Percentiles rank a stretch among this genome's conserved stretches.
These are phyloP conservation scores for Rhinatrema bivittatum DNA, from an alignment of 2,797 vertebrate genomes.

Conservation along the genomic window DNA sequence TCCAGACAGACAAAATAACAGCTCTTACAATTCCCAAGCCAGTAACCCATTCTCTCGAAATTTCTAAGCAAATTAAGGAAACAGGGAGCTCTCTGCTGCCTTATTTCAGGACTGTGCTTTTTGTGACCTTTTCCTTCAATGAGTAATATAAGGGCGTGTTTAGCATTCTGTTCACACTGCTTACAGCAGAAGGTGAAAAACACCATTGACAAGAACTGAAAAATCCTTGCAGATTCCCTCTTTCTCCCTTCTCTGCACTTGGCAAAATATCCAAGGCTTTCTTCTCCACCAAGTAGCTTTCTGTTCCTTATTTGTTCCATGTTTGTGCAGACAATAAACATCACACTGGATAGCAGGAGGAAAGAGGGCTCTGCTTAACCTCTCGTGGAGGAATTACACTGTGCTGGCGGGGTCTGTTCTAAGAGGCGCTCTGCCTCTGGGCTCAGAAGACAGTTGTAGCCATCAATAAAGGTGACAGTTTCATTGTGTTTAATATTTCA, in stretches of 20 bases:
- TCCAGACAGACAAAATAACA: too few relatives aligned
- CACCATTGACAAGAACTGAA: slow-evolving; percentile 12
- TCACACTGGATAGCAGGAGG: slow-evolving; percentile 12
- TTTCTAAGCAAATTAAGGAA: slow-evolving; percentile 1
- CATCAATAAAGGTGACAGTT: too few relatives aligned
- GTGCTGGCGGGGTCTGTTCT: too few relatives aligned
- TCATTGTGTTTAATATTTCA: too few relatives aligned
- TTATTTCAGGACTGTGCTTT: neutral
- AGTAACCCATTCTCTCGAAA: slow-evolving; percentile 14
- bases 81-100: neutral
- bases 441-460: too few relatives aligned
- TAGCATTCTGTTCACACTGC: slow-evolving; percentile 34
- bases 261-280: slow-evolving; percentile 5
- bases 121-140: slow-evolving; percentile 17
- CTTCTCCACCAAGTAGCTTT: neutral
- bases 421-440: too few relatives aligned
- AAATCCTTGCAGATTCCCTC: slow-evolving; percentile 12
- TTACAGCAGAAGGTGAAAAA: slow-evolving; percentile 18
- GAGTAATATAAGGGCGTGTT: slow-evolving; percentile 18
- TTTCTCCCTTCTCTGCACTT: neutral
- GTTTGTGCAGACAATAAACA: neutral
- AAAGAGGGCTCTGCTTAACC: too few relatives aligned
- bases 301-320: neutral
- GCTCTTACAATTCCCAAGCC: too few relatives aligned
- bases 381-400: too few relatives aligned